Evolutionary conservation across 2,797 vertebrate species (phyloP).

Genomic region (Mormyrops boulengeri): DNA sequence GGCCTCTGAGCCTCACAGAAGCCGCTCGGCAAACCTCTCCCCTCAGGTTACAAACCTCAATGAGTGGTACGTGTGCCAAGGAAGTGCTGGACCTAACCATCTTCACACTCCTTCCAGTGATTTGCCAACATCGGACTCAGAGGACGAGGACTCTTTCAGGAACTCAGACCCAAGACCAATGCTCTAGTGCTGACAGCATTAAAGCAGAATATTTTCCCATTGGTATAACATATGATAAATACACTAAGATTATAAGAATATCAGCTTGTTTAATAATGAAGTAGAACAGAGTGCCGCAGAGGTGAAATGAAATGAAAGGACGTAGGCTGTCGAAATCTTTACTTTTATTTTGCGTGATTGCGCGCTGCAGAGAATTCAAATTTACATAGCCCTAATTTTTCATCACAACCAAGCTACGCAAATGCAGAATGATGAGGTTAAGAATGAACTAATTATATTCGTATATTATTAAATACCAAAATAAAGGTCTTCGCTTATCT

Average conservation of each 20-base stretch:
- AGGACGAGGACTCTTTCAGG: conserved; percentile 82
- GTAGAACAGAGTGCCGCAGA: conserved; percentile 35
- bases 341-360: conserved; percentile 22
- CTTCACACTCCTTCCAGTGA: conserved; percentile 86
- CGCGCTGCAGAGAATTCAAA: conserved; percentile 21
- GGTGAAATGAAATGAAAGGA: conserved; percentile 28
- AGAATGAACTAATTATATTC: conserved; percentile 4
- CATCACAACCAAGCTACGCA: not conserved
- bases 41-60: conserved; percentile 97
- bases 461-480: not conserved
- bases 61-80: conserved; percentile 98
- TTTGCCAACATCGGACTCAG: conserved; percentile 78
- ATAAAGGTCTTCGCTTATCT: not conserved
- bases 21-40: conserved; percentile 75
- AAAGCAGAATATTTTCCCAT: conserved; percentile 29
- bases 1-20: conserved; percentile 66
- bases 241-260: conserved; percentile 28
- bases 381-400: conserved; percentile 18
- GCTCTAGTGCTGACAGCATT: conserved; percentile 66
- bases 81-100: conserved; percentile 75
- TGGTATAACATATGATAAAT: conserved; percentile 25
- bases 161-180: conserved; percentile 80
- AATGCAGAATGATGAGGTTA: not conserved
- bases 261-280: conserved; percentile 26
- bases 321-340: conserved; percentile 32